Percentiles rank a stretch among this genome's conserved stretches.
phyloP scores from a whole-genome alignment of 2,113 vertebrate genomes.

The Tyto alba region DNA sequence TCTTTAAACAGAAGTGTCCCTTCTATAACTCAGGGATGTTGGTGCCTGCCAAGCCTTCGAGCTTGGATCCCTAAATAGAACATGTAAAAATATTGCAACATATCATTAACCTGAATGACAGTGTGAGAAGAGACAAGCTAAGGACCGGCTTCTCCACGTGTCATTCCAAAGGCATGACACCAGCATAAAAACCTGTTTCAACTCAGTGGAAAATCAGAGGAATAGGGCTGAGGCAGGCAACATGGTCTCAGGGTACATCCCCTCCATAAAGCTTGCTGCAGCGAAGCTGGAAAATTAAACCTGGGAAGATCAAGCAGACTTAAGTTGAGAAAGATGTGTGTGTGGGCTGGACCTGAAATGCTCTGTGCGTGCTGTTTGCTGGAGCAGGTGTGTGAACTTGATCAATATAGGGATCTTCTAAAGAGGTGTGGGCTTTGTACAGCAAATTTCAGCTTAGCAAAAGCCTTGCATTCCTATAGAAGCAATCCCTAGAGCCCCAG shows the following conservation, averaged over 20 bases:
- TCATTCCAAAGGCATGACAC: conserved; percentile 6
- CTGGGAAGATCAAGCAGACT: neutral
- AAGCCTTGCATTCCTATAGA: neutral
- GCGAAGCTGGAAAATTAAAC: neutral
- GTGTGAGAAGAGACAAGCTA: neutral
- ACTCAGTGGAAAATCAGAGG: neutral
- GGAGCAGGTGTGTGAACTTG: neutral
- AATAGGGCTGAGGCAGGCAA: neutral
- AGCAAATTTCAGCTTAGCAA: neutral
- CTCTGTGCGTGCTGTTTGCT: rapidly evolving
- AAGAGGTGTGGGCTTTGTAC: neutral
- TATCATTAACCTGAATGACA: neutral
- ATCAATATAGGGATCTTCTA: neutral
- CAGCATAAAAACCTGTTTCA: neutral
- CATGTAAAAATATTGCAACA: neutral
- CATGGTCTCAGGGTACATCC: neutral
- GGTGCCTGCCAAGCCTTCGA: neutral
- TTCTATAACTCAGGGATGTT: neutral
- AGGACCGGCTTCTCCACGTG: neutral
- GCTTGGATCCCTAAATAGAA: neutral
- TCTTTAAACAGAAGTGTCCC: neutral
- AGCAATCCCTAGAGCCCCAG: neutral
- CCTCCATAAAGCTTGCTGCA: neutral
- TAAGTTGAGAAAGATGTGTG: neutral
- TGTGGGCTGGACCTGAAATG: neutral